phyloP scores from a whole-genome alignment of 2,888 invertebrate genomes.

The Campopleginae sp. region DNA sequence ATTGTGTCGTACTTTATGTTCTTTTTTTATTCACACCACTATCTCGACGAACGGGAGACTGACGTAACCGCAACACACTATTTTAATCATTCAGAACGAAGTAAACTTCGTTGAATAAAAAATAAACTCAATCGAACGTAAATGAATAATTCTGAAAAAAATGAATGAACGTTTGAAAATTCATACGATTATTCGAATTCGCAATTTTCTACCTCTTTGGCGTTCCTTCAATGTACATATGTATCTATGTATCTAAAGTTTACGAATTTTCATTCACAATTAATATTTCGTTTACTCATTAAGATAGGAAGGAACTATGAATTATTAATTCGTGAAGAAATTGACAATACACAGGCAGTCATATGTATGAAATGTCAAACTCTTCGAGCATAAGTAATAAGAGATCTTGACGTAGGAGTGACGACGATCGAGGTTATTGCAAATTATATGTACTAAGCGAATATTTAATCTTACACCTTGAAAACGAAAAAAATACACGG shows the following conservation, averaged over 20 bases:
- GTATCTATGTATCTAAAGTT: constrained; percentile 67
- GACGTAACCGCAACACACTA: constrained; percentile 43
- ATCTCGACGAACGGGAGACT: constrained; percentile 55
- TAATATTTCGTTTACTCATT: constrained; percentile 36
- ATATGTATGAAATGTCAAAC: constrained; percentile 33
- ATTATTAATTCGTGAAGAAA: constrained; percentile 32
- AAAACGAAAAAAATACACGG: constrained; percentile 27
- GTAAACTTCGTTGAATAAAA: constrained; percentile 11
- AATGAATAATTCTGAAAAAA: constrained; percentile 33
- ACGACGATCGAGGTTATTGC: constrained; percentile 25
- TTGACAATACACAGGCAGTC: constrained; percentile 55
- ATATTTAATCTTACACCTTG: constrained; percentile 37
- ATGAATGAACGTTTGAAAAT: constrained; percentile 25
- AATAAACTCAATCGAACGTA: not conserved
- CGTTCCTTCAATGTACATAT: constrained; percentile 68
- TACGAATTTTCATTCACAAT: constrained; percentile 33
- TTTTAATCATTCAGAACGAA: constrained; percentile 6
- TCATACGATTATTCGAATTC: constrained; percentile 33
- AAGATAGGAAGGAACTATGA: constrained; percentile 54
- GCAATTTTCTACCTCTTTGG: constrained; percentile 58
- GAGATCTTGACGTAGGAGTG: constrained; percentile 13
- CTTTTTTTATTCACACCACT: constrained; percentile 29
- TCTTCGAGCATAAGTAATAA: constrained; percentile 14
- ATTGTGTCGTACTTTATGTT: constrained; percentile 36
- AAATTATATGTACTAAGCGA: constrained; percentile 33